Conservation (phyloP, 2,888 invertebrate species). For the Thalpophila matura region DNA sequence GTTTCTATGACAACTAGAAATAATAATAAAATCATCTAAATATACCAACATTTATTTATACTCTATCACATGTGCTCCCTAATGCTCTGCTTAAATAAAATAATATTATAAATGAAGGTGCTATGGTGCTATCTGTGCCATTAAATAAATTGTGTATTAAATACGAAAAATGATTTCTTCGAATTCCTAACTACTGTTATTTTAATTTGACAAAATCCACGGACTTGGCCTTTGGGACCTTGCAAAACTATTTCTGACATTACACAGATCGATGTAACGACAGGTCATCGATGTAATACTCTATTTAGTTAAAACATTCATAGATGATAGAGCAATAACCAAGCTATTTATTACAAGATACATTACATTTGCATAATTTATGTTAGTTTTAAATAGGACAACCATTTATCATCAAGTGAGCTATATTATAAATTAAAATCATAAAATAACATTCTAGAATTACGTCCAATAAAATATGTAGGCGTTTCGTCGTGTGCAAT, state of each 20-base stretch:
- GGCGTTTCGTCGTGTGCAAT: constrained; percentile 44
- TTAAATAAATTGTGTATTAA: background rate
- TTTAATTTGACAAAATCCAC: background rate
- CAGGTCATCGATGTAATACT: background rate
- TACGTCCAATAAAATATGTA: constrained; percentile 30
- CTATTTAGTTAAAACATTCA: background rate
- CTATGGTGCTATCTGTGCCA: background rate
- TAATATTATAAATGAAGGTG: constrained; percentile 20
- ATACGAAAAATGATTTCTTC: background rate
- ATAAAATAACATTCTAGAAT: constrained; percentile 40
- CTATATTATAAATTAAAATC: constrained; percentile 37
- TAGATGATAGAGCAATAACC: constrained; percentile 11
- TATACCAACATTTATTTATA: constrained; percentile 42
- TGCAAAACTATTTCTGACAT: background rate
- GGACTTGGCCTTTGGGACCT: background rate
- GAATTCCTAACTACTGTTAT: background rate
- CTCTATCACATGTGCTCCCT: constrained; percentile 53
- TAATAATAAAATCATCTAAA: constrained; percentile 38
- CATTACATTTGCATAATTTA: constrained; percentile 36
- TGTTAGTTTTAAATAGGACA: constrained; percentile 44
- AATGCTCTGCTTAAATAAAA: constrained; percentile 26
- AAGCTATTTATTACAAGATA: constrained; percentile 34
- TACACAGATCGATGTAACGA: background rate
- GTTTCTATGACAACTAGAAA: constrained; percentile 17
- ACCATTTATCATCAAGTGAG: constrained; percentile 60